Conservation (phyloP, 2,888 invertebrate species). For the Nudaria mundana region DNA sequence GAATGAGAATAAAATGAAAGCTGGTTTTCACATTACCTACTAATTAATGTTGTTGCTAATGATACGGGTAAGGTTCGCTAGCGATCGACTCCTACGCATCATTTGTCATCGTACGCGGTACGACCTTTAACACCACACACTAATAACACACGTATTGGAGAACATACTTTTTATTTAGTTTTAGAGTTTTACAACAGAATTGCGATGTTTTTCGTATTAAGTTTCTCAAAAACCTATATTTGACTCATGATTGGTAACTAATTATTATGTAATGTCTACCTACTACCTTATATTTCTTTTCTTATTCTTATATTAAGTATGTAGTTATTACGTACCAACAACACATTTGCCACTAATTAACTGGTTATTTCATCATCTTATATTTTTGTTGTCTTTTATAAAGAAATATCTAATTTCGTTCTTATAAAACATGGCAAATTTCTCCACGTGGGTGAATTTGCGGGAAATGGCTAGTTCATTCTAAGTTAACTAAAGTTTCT, state of each 20-base stretch:
- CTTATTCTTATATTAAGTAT: no score
- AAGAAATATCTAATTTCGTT: no score
- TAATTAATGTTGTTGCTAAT: slow-evolving; percentile 74
- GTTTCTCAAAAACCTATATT: not conserved
- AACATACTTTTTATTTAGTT: slow-evolving; percentile 40
- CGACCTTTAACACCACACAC: slow-evolving; percentile 60
- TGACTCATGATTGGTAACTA: slow-evolving; percentile 8
- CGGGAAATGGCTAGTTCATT: no score
- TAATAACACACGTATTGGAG: slow-evolving; percentile 54
- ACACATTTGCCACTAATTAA: no score
- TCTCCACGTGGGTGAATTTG: no score
- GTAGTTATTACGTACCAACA: no score
- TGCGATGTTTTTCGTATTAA: not conserved
- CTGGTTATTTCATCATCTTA: not conserved
- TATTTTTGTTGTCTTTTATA: not conserved
- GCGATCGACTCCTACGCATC: slow-evolving; percentile 72
- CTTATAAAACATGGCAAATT: no score
- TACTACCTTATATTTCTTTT: no score
- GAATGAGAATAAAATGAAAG: slow-evolving; percentile 47
- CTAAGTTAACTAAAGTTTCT: no score
- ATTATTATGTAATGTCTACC: slow-evolving; percentile 19
- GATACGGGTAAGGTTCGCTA: slow-evolving; percentile 61
- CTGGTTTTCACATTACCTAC: slow-evolving; percentile 61
- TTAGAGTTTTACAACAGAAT: slow-evolving; percentile 29
- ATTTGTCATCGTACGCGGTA: slow-evolving; percentile 69